Evolutionary conservation across 1,140 invertebrate genomes (phyloP).

Genomic region (Polyergus mexicanus): DNA sequence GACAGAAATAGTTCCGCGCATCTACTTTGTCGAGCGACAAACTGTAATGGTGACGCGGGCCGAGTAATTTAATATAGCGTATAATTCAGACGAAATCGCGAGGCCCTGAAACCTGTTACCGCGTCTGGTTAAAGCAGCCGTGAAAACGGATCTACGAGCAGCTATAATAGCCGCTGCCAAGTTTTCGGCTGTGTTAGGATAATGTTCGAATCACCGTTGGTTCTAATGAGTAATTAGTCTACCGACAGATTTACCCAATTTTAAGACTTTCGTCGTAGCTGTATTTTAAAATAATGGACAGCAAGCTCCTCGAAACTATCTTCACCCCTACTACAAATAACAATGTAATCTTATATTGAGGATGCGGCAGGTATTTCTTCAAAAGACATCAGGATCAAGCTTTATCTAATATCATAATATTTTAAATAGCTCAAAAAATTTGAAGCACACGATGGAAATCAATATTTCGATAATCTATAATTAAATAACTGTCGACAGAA

Average conservation of each 20-base stretch:
- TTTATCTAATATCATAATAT: not conserved
- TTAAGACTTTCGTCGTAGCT: slow-evolving; percentile 30
- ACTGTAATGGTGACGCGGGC: slow-evolving; percentile 54
- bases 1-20: slow-evolving; percentile 47
- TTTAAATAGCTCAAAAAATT: not conserved
- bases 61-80: slow-evolving; percentile 65
- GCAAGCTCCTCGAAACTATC: slow-evolving; percentile 3
- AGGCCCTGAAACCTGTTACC: slow-evolving; percentile 43
- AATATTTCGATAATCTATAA: slow-evolving; percentile 17
- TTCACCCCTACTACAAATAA: slow-evolving; percentile 34
- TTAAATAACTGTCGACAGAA: slow-evolving; percentile 46
- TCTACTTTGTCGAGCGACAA: slow-evolving; percentile 64
- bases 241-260: slow-evolving; percentile 36
- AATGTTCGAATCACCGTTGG: slow-evolving; percentile 45
- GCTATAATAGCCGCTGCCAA: slow-evolving; percentile 59
- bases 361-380: not conserved
- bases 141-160: slow-evolving; percentile 52
- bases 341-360: slow-evolving; percentile 33
- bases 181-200: slow-evolving; percentile 51
- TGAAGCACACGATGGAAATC: slow-evolving; percentile 7
- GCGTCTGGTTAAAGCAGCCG: slow-evolving; percentile 47
- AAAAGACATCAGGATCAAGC: slow-evolving; percentile 6
- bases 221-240: slow-evolving; percentile 55
- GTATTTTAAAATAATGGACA: slow-evolving; percentile 23
- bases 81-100: slow-evolving; percentile 66